Evolutionary conservation across 2,797 vertebrate species (phyloP), one percentile per base, ranked within the genome.

Genomic region (Catharus ustulatus): DNA sequence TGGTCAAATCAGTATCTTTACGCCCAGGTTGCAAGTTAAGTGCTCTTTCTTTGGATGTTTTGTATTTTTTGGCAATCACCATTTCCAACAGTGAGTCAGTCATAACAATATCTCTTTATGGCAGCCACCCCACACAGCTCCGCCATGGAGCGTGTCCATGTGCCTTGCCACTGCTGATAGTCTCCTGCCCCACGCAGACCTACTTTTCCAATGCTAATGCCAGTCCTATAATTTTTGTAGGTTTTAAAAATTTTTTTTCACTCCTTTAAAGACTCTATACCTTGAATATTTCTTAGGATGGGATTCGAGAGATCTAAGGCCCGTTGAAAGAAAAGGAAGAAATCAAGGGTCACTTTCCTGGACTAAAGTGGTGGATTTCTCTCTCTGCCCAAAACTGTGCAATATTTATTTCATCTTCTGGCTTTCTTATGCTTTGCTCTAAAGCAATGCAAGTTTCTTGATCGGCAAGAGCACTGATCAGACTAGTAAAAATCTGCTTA

Each of bases 401-500:
- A 49, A 42, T 32, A 81, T 91, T 94, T 94, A 76, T 94, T 91
- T 74, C 8, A 40, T 34, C 55, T 79, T 85, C 34, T 49, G 15
- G 7, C 23, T 87, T 92, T 90, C 73, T 88, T 72, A 24, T 5
- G 5, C 61, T 93, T 74, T 68, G 9, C 71, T 90, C 15, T 66
- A 42, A 69, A 88, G 71, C 67, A 76, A 30, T 0, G 1, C 52
- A 45, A 27, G 26, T 77, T 86, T 79, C 76, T 81, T 90, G 67
- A 80, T 48, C 20, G 7, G 67, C 87, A 93, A 79, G 52, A 71
- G 36, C 63, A 54, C 57, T 43, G 75, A 82, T 85, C 77, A 82
- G 38, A 46, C 42, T 52, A 82, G 85, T 26, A 93, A 90, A 87
- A 91, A 94, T 81, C 74, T 74, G 71, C 71, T 96, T 90, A 87